Conservation (phyloP, 2,797 vertebrate genomes). For the Benthosema pterotum region DNA sequence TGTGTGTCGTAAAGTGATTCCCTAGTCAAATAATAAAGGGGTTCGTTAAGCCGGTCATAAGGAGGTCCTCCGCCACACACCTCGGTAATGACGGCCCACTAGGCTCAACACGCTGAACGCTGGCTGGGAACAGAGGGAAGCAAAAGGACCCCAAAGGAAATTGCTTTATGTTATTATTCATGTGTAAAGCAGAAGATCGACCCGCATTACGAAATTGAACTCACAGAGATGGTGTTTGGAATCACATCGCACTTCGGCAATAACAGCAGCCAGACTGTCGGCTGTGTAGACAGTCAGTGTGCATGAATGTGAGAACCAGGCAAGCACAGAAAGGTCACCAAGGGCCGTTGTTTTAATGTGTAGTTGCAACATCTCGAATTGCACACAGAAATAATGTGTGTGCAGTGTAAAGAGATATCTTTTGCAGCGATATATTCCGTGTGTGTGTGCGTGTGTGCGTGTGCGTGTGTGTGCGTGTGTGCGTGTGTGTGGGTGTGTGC, state of each 20-base stretch:
- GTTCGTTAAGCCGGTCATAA: constrained; percentile 49
- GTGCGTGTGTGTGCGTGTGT: no score
- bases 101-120: constrained; percentile 13
- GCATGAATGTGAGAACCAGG: no score
- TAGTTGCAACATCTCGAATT: no score
- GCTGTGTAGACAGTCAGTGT: no score
- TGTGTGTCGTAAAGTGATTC: constrained; percentile 55
- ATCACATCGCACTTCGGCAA: no score
- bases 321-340: no score
- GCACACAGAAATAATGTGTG: no score
- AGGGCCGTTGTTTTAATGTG: no score
- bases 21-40: constrained; percentile 54
- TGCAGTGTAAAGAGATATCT: no score
- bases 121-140: constrained; percentile 30
- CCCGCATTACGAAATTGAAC: not conserved
- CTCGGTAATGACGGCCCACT: constrained; percentile 43
- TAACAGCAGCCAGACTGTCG: no score
- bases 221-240: not conserved
- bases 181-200: constrained; percentile 16
- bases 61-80: constrained; percentile 37
- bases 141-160: constrained; percentile 41
- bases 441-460: not conserved
- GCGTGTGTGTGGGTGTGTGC: not conserved
- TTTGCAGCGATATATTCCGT: no score
- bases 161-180: constrained; percentile 32